Conservation (phyloP, 2,888 invertebrate genomes). For the Dolichomitus sp. region DNA sequence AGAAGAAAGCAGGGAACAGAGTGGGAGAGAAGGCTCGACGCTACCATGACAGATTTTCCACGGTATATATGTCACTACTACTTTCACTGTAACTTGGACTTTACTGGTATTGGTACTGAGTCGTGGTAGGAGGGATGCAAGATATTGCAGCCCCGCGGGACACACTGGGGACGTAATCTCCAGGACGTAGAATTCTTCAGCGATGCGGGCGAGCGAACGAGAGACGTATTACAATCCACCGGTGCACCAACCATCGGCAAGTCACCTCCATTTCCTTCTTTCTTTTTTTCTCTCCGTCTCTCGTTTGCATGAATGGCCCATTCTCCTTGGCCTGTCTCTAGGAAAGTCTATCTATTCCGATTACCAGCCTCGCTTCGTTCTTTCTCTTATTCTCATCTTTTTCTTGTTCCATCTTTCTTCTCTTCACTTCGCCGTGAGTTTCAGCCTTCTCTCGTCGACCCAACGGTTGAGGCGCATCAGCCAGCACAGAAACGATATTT, state of each 20-base stretch:
- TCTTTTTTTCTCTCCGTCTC: conserved; percentile 58
- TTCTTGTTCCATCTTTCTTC: conserved; percentile 50
- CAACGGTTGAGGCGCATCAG: conserved; percentile 30
- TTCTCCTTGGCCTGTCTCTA: conserved; percentile 85
- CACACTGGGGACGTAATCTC: conserved; percentile 85
- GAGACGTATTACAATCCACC: conserved; percentile 84
- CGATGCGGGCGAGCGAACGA: conserved; percentile 67
- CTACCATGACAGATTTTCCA: conserved; percentile 30
- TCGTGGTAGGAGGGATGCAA: conserved; percentile 82
- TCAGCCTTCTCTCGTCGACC: conserved; percentile 40
- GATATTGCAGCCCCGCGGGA: conserved; percentile 86
- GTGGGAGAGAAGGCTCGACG: conserved; percentile 41
- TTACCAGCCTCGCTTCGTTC: conserved; percentile 62
- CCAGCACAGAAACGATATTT: conserved; percentile 57
- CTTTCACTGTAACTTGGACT: conserved; percentile 10
- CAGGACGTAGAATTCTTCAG: conserved; percentile 78
- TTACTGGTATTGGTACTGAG: conserved; percentile 45
- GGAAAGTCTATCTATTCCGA: conserved; percentile 76
- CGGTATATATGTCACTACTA: neutral
- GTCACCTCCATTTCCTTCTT: conserved; percentile 75
- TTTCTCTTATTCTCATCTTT: conserved; percentile 53
- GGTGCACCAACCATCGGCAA: conserved; percentile 75
- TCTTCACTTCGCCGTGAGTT: conserved; percentile 66
- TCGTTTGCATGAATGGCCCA: conserved; percentile 83
- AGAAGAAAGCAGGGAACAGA: conserved; percentile 52